Conservation (phyloP, 2,113 vertebrate species). For the Carlito syrichta region DNA sequence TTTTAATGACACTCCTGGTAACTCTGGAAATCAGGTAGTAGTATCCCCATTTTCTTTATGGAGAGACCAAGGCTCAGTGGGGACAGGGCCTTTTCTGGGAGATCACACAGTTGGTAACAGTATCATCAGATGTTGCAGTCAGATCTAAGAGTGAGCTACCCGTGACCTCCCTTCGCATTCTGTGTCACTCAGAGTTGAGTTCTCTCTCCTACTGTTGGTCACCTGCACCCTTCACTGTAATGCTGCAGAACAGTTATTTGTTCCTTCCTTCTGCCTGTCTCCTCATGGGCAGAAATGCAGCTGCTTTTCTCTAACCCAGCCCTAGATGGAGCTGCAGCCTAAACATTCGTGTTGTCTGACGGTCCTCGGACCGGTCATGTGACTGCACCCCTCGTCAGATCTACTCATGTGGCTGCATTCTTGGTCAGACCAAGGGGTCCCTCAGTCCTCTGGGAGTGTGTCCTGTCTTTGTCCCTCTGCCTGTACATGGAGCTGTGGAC, state of each 20-base stretch:
- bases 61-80: not conserved
- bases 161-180: accelerated
- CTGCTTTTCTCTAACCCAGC: not conserved
- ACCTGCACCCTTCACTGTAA: not conserved
- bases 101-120: not conserved
- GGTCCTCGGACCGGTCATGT: not conserved
- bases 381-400: not conserved
- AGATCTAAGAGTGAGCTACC: not conserved
- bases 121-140: not conserved
- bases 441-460: no score
- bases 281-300: not conserved
- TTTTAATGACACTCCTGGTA: not conserved
- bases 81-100: not conserved
- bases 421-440: not conserved
- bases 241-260: not conserved
- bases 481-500: not conserved
- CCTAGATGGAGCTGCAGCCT: not conserved
- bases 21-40: not conserved
- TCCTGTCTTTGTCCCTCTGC: not conserved
- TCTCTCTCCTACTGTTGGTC: not conserved
- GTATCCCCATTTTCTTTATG: not conserved
- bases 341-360: accelerated
- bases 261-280: not conserved
- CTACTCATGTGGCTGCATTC: no score
- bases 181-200: not conserved